Evolutionary conservation across 1,140 invertebrate genomes (phyloP).

Genomic region (Diabrotica undecimpunctata): DNA sequence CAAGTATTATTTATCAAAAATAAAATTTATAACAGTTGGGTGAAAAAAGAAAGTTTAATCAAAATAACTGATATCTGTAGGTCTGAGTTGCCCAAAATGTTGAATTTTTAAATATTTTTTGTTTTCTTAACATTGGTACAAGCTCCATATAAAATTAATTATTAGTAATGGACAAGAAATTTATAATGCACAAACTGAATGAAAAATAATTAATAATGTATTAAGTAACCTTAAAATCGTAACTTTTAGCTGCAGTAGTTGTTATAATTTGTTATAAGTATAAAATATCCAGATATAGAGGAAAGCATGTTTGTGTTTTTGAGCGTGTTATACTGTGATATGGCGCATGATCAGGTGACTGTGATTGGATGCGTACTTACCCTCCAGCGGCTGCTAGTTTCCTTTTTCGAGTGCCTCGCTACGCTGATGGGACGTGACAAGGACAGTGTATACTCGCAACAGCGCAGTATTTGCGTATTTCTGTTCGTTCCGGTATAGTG

Average conservation of each 20-base stretch:
- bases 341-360: conserved; percentile 49
- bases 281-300: conserved; percentile 4
- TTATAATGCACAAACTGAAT: no score
- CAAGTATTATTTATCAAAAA: no score
- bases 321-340: conserved; percentile 48
- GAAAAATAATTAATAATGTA: no score
- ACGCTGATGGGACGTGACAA: conserved; percentile 45
- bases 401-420: conserved; percentile 48
- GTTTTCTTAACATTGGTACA: no score
- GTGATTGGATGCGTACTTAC: conserved; percentile 47
- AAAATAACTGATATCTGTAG: no score
- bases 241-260: background rate
- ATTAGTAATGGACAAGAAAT: no score
- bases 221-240: no score
- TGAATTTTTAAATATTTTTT: no score
- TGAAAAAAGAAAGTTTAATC: no score
- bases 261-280: background rate
- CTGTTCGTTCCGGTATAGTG: conserved; percentile 31
- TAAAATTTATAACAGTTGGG: no score
- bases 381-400: conserved; percentile 46
- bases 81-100: no score
- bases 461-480: conserved; percentile 31
- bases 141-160: no score
- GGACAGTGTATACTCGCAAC: conserved; percentile 41
- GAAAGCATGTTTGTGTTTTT: conserved; percentile 36